Conservation (phyloP, 2,888 invertebrate genomes). For the Drosophila longiperda region DNA sequence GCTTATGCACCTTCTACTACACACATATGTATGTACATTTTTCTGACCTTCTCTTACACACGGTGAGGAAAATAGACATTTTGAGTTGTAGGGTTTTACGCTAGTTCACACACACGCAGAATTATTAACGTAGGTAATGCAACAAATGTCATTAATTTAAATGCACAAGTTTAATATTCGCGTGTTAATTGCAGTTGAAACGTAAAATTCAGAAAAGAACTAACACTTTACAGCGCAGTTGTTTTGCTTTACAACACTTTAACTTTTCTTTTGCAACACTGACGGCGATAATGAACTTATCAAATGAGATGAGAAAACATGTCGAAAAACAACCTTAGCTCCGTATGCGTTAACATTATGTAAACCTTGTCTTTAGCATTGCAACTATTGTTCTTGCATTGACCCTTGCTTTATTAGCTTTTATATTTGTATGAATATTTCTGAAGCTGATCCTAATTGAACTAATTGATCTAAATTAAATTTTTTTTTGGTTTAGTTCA, state of each 20-base stretch:
- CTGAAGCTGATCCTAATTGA: neutral
- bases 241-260: conserved; percentile 65
- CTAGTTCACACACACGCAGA: conserved; percentile 13
- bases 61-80: conserved; percentile 48
- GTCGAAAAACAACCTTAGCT: conserved; percentile 13
- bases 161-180: conserved; percentile 31
- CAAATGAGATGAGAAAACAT: conserved; percentile 24
- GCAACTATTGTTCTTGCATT: neutral
- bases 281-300: conserved; percentile 24
- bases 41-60: conserved; percentile 73
- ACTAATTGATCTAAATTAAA: neutral
- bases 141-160: conserved; percentile 26
- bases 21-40: conserved; percentile 69
- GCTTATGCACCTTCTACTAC: conserved; percentile 58
- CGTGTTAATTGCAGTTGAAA: conserved; percentile 56
- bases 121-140: conserved; percentile 14
- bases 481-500: neutral
- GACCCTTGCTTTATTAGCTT: neutral
- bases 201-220: conserved; percentile 62
- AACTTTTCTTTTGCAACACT: conserved; percentile 47
- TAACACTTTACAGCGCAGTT: conserved; percentile 56
- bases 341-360: conserved; percentile 1
- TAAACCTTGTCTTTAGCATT: neutral
- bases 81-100: conserved; percentile 16
- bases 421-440: neutral